Percentiles rank a stretch among this genome's conserved stretches.
These are phyloP conservation scores for Bombylius major DNA, from an alignment of 2,888 invertebrate species.

Conservation along the genomic window DNA sequence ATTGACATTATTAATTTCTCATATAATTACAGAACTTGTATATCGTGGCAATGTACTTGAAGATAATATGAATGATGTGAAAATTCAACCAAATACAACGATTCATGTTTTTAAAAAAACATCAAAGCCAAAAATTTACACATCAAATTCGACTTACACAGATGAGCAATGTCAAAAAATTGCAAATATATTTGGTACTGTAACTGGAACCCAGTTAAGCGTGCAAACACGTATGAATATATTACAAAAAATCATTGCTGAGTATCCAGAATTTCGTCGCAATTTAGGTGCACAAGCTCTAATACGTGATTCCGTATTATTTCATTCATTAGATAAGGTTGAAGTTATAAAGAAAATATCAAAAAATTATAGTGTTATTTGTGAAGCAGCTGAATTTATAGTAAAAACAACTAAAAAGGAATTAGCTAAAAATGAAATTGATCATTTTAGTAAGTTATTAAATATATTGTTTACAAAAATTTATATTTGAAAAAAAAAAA, in stretches of 20 bases:
- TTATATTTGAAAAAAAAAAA: neutral
- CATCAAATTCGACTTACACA: slow-evolving; percentile 15
- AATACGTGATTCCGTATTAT: slow-evolving; percentile 57
- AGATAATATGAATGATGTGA: slow-evolving; percentile 44
- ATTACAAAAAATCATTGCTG: slow-evolving; percentile 48
- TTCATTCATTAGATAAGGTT: slow-evolving; percentile 51
- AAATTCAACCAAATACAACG: slow-evolving; percentile 42
- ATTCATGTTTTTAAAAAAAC: slow-evolving; percentile 41
- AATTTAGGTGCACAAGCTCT: slow-evolving; percentile 59
- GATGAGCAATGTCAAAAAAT: slow-evolving; percentile 9
- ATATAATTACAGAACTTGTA: slow-evolving; percentile 42
- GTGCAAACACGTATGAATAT: slow-evolving; percentile 41
- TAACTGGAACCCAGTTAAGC: slow-evolving; percentile 33
- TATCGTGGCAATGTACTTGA: slow-evolving; percentile 52
- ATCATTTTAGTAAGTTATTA: slow-evolving; percentile 2
- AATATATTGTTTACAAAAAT: neutral
- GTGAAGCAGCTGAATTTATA: slow-evolving; percentile 46
- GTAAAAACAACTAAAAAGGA: slow-evolving; percentile 34
- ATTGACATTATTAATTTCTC: slow-evolving; percentile 38
- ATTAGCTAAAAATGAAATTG: slow-evolving; percentile 24
- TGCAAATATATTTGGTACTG: slow-evolving; percentile 23
- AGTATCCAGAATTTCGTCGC: slow-evolving; percentile 52
- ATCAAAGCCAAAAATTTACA: slow-evolving; percentile 22
- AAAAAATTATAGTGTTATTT: slow-evolving; percentile 52
- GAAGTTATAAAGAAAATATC: slow-evolving; percentile 51